Conservation (phyloP, 1,140 invertebrate genomes). For the Latrodectus geometricus region DNA sequence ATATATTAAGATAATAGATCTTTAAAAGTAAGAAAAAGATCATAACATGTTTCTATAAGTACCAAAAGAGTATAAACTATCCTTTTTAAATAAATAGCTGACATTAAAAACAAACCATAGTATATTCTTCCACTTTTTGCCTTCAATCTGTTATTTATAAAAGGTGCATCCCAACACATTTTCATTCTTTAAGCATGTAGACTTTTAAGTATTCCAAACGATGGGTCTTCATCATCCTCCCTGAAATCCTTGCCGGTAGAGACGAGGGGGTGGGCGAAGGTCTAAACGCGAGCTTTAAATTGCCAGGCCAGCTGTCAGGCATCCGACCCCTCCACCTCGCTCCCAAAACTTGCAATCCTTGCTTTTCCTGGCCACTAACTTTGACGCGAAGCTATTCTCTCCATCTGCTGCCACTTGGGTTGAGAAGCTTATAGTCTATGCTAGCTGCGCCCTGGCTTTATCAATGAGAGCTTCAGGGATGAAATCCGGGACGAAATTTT, state of each 20-base stretch:
- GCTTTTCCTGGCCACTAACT: constrained; percentile 46
- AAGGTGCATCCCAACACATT: no score
- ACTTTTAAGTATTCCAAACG: not conserved
- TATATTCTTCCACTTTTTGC: no score
- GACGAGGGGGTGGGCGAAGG: not conserved
- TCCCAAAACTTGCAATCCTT: constrained; percentile 34
- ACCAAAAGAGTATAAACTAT: no score
- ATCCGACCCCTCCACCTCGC: not conserved
- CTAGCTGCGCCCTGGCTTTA: constrained; percentile 16
- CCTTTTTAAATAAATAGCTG: no score
- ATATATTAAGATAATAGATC: no score
- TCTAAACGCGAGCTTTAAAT: constrained; percentile 32
- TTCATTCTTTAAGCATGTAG: not conserved
- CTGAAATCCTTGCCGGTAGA: not conserved
- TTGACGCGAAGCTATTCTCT: not conserved
- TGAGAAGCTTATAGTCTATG: not conserved
- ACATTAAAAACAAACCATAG: no score
- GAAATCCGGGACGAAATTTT: constrained; percentile 22
- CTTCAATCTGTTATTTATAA: no score
- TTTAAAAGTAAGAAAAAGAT: no score
- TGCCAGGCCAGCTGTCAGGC: constrained; percentile 36
- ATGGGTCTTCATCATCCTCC: not conserved
- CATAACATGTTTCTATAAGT: no score
- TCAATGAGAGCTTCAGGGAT: not conserved
- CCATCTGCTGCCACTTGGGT: constrained; percentile 2